Base-by-base conservation (phyloP, 2,113 vertebrate genomes). In the Syngnathus typhle region DNA sequence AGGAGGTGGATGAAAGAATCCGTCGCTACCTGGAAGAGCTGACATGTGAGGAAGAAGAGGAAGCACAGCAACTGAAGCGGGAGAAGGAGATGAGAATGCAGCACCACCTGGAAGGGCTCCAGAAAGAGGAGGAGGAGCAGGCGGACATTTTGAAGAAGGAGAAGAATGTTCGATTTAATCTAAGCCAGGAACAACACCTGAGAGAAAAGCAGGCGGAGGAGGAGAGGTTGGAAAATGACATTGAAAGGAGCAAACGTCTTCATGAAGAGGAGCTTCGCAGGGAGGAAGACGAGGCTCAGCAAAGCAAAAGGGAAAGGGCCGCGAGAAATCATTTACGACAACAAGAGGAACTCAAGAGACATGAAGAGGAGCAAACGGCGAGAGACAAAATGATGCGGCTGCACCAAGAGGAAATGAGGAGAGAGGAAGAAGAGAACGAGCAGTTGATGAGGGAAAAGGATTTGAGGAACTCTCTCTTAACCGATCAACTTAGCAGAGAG, bases 61-160 rank as follows among this genome's bases (percentile, higher is more conserved):
- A 63, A 15, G 38, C n/a, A 13, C 9, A 46, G 38, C 21, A 46
- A 16, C 13, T 63, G 39, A 41, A 43, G 21, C 37, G 6, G 44
- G 39, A 46, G n/a, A 46, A 63, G 21, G 41, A 63, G 32, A 21
- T 16, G 39, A 16, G 39, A 23, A 12, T 58, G 15, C 55, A 43
- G 13, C 65, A 16, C 41, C 23, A 16, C 6, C n/a, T 72, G 23
- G 74, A 84, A 23, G 74, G 75, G 38, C 62, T 60, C 37, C 55
- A 37, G 27, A 62, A 2, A 62, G 60, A 62, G 11, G 60, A 62
- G 41, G 41, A 44, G 55, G 55, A 36, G 13, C 27, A 15, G 13
- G 55, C 27, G 2, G 13, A 58, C 6, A 18, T 58, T 58, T 36
- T 58, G 27, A 36, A 16, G 13, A 62, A 11, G 13, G 10, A 21